Conservation (phyloP, 2,113 vertebrate species). For the Colossoma macropomum region DNA sequence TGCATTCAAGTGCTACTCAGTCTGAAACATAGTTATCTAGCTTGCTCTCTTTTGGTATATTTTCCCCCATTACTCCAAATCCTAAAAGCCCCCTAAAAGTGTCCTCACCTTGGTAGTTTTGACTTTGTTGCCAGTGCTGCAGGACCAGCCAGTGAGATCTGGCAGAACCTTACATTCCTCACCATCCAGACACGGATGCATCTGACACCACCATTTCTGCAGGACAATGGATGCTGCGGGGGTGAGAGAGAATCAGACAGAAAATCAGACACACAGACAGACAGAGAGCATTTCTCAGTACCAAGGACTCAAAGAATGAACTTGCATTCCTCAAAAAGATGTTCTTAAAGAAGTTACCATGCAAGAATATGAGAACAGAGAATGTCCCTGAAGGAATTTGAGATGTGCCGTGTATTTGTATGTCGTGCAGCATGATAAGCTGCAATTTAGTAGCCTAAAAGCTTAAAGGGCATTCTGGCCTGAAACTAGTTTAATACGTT, state of each 20-base stretch:
- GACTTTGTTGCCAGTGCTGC: slow-evolving; percentile 98
- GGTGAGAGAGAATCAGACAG: neutral
- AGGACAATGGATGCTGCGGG: slow-evolving; percentile 89
- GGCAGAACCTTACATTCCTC: slow-evolving; percentile 96
- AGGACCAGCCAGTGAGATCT: slow-evolving; percentile 97
- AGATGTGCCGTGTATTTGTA: no score
- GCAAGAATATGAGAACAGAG: neutral
- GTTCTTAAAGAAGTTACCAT: neutral
- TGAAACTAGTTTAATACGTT: no score
- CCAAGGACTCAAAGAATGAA: no score
- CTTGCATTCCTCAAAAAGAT: neutral
- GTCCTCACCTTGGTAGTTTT: slow-evolving; percentile 97
- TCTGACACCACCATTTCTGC: slow-evolving; percentile 99
- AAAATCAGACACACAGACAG: neutral
- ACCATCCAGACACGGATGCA: slow-evolving; percentile 95
- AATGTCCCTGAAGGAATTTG: no score
- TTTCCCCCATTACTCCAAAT: neutral
- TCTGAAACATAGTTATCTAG: no score
- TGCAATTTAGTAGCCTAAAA: no score
- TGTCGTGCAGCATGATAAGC: no score
- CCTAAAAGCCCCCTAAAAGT: no score
- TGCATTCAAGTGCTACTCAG: no score
- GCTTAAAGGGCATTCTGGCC: no score
- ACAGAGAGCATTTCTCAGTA: neutral
- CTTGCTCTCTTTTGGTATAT: no score